Evolutionary conservation across 35 echinoderm and acorn worm genomes (phyloP), one percentile per base, ranked within the genome.

Genomic region (Holothuria glaberrima): DNA sequence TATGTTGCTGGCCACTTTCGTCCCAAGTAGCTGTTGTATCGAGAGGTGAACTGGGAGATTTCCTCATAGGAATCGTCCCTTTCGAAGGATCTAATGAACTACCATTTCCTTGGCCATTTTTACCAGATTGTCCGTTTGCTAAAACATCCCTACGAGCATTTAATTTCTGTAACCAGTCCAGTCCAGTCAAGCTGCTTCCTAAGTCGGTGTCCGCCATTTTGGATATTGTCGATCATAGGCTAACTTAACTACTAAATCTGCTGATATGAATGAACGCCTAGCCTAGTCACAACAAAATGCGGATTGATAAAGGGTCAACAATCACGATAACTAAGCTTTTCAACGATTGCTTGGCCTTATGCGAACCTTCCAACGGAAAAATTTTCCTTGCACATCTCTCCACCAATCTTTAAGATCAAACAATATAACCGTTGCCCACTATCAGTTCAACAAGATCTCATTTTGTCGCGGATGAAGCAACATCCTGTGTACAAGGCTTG

Each of bases 91-190:
- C 91, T 58, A 89, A 73, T 18, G 86, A 61, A 86, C 67, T 88
- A 48, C 86, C 90, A 75, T 65, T 78, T 86, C 72, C 83, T 89
- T 90, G 88, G 30, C 88, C 82, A 80, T 92, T 94, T 77, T 88
- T 92, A 63, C 87, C 87, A 58, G 54, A 64, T 52, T 86, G 84
- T 22, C 88, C 73, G 71, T 88, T 91, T 19, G 93, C 88, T 61
- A 87, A 90, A 18, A 99, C 45, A 62, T 88, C 91, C 44, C 91
- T 86, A 67, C 93, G 75, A 58, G 94, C 94, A 87, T 71, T 92
- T 67, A 97, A 83, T 35, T 91, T 90, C 22, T 86, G 93, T 20
- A 99, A 89, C 97, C 97, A 99, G 91, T 99, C 97, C 97, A 99
- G 95, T 10, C 93, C 90, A 94, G 97, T 99, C 71, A 99, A 78